phyloP scores from a whole-genome alignment of 2,113 vertebrate genomes.

The Heterotis niloticus region DNA sequence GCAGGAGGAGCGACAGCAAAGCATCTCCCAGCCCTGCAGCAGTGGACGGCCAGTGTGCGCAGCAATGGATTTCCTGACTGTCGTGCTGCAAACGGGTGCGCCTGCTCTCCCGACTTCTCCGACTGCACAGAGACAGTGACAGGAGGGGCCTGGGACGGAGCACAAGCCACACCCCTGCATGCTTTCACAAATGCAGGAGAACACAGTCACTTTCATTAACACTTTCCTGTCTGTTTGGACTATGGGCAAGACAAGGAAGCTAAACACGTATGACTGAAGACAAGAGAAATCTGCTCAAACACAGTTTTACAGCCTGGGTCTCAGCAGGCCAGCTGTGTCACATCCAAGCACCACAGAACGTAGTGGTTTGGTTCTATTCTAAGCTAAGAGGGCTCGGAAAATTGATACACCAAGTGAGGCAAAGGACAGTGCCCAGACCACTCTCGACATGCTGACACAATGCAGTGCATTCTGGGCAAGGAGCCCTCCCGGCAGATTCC shows the following conservation, averaged over 20 bases:
- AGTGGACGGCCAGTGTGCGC: background rate
- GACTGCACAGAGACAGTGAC: background rate
- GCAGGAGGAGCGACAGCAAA: background rate
- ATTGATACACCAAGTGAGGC: constrained; percentile 7
- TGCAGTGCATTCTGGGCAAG: background rate
- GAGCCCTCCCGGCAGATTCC: constrained; percentile 12
- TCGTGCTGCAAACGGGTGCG: constrained; percentile 4
- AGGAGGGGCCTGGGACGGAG: background rate
- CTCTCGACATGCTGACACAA: constrained; percentile 13
- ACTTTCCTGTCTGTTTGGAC: constrained; percentile 15
- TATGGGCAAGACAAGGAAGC: background rate
- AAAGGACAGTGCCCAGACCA: background rate
- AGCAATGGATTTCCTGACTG: background rate
- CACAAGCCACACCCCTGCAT: constrained; percentile 10
- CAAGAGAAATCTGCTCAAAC: background rate
- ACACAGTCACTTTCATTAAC: constrained; percentile 21
- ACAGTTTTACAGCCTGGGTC: background rate
- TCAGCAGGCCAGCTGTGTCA: background rate
- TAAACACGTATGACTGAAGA: background rate
- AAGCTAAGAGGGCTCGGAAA: background rate
- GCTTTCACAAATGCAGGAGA: constrained; percentile 6
- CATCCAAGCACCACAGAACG: background rate
- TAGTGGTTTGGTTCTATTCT: background rate
- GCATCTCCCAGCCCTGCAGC: background rate
- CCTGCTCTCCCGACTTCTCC: background rate